Evolutionary conservation across 2,888 invertebrate genomes (phyloP), one percentile per base, ranked within the genome.

Genomic region (Drosophila rubida): DNA sequence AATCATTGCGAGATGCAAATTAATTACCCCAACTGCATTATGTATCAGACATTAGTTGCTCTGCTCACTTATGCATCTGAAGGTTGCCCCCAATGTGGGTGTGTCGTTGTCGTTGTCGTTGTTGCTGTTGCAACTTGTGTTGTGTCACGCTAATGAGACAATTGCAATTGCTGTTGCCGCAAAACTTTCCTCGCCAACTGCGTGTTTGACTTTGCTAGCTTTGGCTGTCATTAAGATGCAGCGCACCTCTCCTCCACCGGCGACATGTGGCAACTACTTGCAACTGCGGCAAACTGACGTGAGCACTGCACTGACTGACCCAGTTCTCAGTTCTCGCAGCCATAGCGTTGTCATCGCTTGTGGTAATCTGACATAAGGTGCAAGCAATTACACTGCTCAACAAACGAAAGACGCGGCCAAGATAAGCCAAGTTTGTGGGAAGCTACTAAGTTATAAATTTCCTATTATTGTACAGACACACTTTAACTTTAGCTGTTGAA

Each of bases 321-420:
- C 65, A 76, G 61, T 78, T 78, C 75, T 70, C 78, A 75, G n/a
- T n/a, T n/a, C n/a, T n/a, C n/a, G n/a, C n/a, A n/a, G 66, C 74
- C 51, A 57, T 39, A 48, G 61, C 75, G 64, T 73, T 73, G 74
- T 69, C 78, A 75, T 72, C 76, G 61, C 77, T 67, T 74, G 74
- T 81, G 79, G 76, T 82, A 87, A 87, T 85, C 79, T 79, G 88
- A 85, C 88, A 87, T 87, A 85, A 82, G 87, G 79, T 82, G 82
- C 63, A 57, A 50, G 37, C 78, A 80, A 75, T 80, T 80, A 80
- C 81, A 83, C 81, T 78, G 16, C 22, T 5, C 75, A 75, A 72
- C 85, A 80, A 42, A 48, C 8, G 14, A 5, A 1, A 9, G 19
- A 3, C 19, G 3, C 3, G 19, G 2, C 3, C 2, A 3, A 19